Base-by-base conservation (phyloP, 2,797 vertebrate genomes). In the Pipistrellus kuhlii region DNA sequence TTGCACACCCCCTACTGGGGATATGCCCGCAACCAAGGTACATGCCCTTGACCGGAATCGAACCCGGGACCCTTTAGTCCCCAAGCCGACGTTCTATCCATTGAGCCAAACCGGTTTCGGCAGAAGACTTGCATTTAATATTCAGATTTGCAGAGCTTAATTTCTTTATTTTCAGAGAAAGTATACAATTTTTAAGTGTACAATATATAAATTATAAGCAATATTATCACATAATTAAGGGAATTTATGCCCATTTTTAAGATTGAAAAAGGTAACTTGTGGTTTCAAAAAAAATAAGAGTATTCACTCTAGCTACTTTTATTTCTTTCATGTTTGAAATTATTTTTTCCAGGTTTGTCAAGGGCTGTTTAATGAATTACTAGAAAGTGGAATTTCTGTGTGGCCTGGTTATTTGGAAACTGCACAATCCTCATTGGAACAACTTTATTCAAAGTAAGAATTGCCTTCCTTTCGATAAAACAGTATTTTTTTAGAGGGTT, bases 331-430 rank as follows among this genome's bases (percentile, higher is more conserved):
- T 93, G 71, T 94, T 85, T 81, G 35, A 59, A 59, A 84, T 85
- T 94, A 82, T 69, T 68, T 41, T 53, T 46, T 64, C 18, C 85
- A 99, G 99, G 98, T 99, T 85, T 99, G 99, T 98, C 99, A 99
- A 97, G 99, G 98, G 30, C 98, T 99, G 81, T 98, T 98, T 96
- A 98, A 98, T 66, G 99, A 99, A 93, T 98, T 99, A 17, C 97
- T 98, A 96, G 98, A 99, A 91, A 98, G 94, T 14, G 98, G 98
- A 71, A 98, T 99, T 97, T 98, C 98, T 55, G 98, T 98, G 0
- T 99, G 99, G 99, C 99, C 99, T 2, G 99, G 99, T 85, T 99
- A 99, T 97, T 98, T 99, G 86, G 99, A 99, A 97, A 99, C 99
- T 3, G 32, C 95, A 55, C 98, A 98, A 0, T 94, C 97, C 15